These are phyloP conservation scores for Melanerpes formicivorus DNA, from an alignment of 2,113 vertebrate species.

Conservation along the genomic window DNA sequence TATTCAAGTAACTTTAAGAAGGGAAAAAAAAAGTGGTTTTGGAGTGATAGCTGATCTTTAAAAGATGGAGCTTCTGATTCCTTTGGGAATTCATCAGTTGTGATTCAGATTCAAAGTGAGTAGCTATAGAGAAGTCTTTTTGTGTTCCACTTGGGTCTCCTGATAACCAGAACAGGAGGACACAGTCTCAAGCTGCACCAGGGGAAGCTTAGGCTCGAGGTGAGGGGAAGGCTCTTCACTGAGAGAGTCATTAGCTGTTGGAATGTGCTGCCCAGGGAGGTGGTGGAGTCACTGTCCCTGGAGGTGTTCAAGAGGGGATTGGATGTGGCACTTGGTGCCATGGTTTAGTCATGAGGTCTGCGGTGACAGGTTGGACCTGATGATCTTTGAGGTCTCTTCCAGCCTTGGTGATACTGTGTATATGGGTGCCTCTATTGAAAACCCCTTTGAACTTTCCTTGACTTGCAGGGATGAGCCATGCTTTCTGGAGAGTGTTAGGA, in stretches of 20 bases:
- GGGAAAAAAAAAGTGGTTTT: neutral
- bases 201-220: no score
- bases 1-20: neutral
- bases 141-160: neutral
- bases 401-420: neutral
- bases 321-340: no score
- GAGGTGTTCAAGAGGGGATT: no score
- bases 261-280: no score
- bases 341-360: no score
- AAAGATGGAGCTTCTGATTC: neutral
- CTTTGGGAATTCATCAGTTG: neutral
- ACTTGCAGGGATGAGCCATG: neutral
- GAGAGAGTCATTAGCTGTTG: no score
- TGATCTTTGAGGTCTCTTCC: no score
- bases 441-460: neutral
- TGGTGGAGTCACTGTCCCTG: no score
- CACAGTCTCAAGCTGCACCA: no score
- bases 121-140: neutral
- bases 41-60: neutral
- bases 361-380: no score
- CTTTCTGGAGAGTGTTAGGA: neutral
- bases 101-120: neutral
- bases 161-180: no score
- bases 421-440: fast-evolving
- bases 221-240: no score